Conservation (phyloP, 1,140 invertebrate genomes). For the Saxidomus purpurata region DNA sequence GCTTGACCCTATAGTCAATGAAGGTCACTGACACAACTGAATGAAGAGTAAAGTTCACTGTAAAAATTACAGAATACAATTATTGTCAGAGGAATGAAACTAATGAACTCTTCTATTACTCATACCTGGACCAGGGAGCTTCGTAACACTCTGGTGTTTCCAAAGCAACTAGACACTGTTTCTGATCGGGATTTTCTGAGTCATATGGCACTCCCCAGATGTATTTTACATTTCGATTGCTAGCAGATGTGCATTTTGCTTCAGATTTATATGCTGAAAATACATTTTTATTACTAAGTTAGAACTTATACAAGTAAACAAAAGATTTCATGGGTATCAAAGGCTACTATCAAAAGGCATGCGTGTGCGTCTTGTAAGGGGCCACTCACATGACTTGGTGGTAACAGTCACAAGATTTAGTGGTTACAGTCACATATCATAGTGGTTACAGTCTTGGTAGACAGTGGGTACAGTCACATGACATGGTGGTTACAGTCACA, state of each 20-base stretch:
- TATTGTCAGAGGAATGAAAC: too few species aligned
- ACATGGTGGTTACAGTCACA: too few species aligned
- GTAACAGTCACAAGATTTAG: not conserved
- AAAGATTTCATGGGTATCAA: not conserved
- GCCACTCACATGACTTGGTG: not conserved
- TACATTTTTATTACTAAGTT: too few species aligned
- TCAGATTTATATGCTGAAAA: constrained; percentile 76
- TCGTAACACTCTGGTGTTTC: constrained; percentile 79
- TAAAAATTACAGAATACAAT: too few species aligned
- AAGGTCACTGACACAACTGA: too few species aligned
- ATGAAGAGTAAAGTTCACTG: too few species aligned
- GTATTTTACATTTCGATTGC: constrained; percentile 70
- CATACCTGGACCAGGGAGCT: constrained; percentile 84
- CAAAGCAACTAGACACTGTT: constrained; percentile 83
- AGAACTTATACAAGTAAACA: constrained; percentile 33
- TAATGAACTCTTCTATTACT: too few species aligned
- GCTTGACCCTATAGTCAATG: too few species aligned
- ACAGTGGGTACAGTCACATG: too few species aligned
- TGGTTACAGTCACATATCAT: too few species aligned
- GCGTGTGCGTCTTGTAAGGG: not conserved
- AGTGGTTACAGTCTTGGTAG: too few species aligned
- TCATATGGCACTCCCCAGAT: constrained; percentile 85
- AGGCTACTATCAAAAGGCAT: not conserved
- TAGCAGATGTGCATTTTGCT: constrained; percentile 72
- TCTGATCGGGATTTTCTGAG: constrained; percentile 67